Conservation (phyloP, 2,888 invertebrate genomes). For the Scaptomyza cyrtandrae region DNA sequence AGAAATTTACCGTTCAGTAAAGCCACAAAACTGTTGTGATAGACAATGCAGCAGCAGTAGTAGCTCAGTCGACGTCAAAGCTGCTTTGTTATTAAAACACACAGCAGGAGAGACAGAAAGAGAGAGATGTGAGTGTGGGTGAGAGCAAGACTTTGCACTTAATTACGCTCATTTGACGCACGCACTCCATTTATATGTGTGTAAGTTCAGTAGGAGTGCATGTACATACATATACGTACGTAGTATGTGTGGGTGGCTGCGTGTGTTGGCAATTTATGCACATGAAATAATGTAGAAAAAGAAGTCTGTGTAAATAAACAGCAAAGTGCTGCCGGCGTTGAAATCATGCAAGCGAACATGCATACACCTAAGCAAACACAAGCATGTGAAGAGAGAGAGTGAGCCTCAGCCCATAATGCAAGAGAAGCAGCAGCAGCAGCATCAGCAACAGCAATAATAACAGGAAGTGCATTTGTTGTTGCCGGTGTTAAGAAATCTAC, state of each 20-base stretch:
- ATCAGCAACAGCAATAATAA: constrained; percentile 62
- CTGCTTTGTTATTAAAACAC: constrained; percentile 13
- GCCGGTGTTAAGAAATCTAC: constrained; percentile 72
- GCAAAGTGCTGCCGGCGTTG: constrained; percentile 77
- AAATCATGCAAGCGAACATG: constrained; percentile 65
- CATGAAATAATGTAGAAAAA: constrained; percentile 75
- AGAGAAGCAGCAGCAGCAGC: constrained; percentile 25
- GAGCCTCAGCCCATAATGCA: constrained; percentile 55
- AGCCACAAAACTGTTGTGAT: constrained; percentile 27
- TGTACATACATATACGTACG: constrained; percentile 9
- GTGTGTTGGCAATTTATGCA: constrained; percentile 70
- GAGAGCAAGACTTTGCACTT: constrained; percentile 49
- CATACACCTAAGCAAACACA: constrained; percentile 71
- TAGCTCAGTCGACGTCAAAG: constrained; percentile 2
- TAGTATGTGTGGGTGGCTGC: constrained; percentile 33
- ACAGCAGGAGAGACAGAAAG: constrained; percentile 3
- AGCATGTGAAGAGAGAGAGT: constrained; percentile 9
- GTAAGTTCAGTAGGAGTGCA: constrained; percentile 8
- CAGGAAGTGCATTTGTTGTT: constrained; percentile 75
- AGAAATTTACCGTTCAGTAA: constrained; percentile 8
- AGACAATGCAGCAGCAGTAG: neutral
- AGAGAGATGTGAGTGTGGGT: constrained; percentile 6
- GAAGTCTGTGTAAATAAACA: constrained; percentile 77
- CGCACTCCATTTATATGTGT: constrained; percentile 50
- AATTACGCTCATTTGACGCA: constrained; percentile 61